phyloP scores from a whole-genome alignment of 2,797 vertebrate species.

The Siniperca obscura region DNA sequence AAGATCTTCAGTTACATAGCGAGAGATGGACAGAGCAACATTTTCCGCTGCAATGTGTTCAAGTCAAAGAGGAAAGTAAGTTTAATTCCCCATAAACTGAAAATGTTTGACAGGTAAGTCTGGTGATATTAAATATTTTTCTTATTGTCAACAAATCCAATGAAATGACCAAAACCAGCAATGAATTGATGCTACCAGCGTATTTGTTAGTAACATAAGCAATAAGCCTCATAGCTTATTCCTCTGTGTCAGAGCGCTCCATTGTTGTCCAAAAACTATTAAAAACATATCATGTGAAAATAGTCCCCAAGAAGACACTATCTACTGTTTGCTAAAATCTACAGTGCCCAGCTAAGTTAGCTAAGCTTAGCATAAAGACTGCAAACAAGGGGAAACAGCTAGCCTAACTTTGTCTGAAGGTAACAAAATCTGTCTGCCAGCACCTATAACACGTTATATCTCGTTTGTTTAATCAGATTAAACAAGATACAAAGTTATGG shows the following conservation, averaged over 20 bases:
- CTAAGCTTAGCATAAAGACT: no score
- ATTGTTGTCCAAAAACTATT: background rate
- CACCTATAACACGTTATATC: no score
- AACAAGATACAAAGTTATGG: no score
- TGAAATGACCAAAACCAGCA: background rate
- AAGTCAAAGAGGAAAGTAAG: slow-evolving; percentile 98
- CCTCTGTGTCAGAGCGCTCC: background rate
- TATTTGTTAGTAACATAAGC: background rate
- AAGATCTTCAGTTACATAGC: slow-evolving; percentile 99
- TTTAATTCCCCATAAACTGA: background rate
- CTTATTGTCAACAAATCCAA: background rate
- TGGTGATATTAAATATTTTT: background rate
- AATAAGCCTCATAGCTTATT: background rate
- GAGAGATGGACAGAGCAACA: slow-evolving; percentile 93
- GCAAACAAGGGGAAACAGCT: no score
- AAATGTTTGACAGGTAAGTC: background rate
- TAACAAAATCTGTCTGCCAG: no score
- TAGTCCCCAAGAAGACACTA: background rate
- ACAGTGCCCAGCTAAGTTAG: no score
- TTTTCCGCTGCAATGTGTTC: slow-evolving; percentile 97
- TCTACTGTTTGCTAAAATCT: background rate
- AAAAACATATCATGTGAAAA: background rate
- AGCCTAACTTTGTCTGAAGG: no score
- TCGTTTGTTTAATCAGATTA: background rate
- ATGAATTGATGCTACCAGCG: background rate